These are phyloP conservation scores for Diaphora mendica DNA, from an alignment of 2,888 invertebrate genomes.

Conservation along the genomic window DNA sequence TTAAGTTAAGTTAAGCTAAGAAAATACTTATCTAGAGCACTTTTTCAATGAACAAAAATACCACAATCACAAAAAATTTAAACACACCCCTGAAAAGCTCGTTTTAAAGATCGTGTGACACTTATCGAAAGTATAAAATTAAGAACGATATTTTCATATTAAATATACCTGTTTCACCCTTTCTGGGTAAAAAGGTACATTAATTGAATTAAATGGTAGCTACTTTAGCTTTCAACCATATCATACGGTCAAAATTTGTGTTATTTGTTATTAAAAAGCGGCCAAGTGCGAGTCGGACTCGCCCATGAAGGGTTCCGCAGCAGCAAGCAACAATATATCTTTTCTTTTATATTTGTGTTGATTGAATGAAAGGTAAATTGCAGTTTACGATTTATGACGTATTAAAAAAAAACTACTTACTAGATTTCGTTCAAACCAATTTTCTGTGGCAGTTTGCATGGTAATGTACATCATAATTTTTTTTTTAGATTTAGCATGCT, in stretches of 20 bases:
- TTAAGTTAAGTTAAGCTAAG: too few relatives aligned
- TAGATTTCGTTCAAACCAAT: too few relatives aligned
- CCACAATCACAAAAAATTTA: neutral
- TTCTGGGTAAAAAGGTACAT: neutral
- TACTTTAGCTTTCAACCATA: neutral
- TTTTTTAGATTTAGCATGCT: too few relatives aligned
- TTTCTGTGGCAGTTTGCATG: too few relatives aligned
- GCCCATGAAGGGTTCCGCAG: too few relatives aligned
- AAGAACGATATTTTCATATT: neutral
- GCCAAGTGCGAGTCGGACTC: too few relatives aligned
- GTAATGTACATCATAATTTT: too few relatives aligned
- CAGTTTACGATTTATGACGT: too few relatives aligned
- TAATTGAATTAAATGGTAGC: neutral
- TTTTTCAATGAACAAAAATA: neutral
- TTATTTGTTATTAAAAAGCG: neutral
- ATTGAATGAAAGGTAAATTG: too few relatives aligned
- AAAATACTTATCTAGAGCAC: neutral
- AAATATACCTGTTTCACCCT: neutral
- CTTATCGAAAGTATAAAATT: neutral
- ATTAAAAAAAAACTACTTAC: too few relatives aligned
- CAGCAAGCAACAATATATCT: too few relatives aligned
- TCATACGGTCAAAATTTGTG: neutral
- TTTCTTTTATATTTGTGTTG: too few relatives aligned
- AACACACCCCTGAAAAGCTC: neutral
- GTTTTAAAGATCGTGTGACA: neutral